Percentiles rank a stretch among this genome's conserved stretches.
Conservation (phyloP, 2,888 invertebrate genomes). For the Torymus texanus region DNA sequence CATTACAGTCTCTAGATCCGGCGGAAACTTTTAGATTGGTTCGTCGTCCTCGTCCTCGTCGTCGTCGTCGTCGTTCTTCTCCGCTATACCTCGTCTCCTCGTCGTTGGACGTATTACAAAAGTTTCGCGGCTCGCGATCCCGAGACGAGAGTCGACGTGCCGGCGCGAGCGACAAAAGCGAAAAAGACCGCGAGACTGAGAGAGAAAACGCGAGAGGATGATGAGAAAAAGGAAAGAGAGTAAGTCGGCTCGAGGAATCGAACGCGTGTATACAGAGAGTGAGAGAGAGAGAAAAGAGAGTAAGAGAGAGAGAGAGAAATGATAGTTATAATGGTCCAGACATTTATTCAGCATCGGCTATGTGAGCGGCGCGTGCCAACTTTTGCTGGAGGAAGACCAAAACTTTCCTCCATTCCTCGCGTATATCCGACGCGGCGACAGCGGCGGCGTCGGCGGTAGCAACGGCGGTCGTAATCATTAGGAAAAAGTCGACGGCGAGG, state of each 20-base stretch:
- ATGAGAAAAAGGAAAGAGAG: not conserved
- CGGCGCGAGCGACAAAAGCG: conserved; percentile 36
- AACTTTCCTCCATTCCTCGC: conserved; percentile 62
- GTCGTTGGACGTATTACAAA: conserved; percentile 66
- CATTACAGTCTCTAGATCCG: conserved; percentile 51
- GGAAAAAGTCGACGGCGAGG: conserved; percentile 63
- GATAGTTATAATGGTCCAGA: conserved; percentile 67
- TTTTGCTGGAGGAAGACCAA: conserved; percentile 70
- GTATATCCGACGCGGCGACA: conserved; percentile 10
- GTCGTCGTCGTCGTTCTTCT: conserved; percentile 26
- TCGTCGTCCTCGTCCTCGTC: conserved; percentile 48
- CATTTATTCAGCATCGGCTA: conserved; percentile 69
- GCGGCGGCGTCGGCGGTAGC: conserved; percentile 19
- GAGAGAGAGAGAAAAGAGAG: conserved; percentile 6
- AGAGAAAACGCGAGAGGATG: not conserved
- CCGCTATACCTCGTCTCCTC: not conserved
- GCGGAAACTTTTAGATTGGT: conserved; percentile 61
- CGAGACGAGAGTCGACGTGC: conserved; percentile 49
- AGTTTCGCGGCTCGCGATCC: conserved; percentile 61
- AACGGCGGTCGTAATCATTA: conserved; percentile 65
- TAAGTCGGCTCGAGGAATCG: conserved; percentile 1
- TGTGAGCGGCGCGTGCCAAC: conserved; percentile 66
- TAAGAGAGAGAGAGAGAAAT: conserved; percentile 33
- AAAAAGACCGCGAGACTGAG: conserved; percentile 8
- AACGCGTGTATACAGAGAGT: conserved; percentile 2